Base-by-base conservation (phyloP, 2,888 invertebrate species). In the Bugula neritina region DNA sequence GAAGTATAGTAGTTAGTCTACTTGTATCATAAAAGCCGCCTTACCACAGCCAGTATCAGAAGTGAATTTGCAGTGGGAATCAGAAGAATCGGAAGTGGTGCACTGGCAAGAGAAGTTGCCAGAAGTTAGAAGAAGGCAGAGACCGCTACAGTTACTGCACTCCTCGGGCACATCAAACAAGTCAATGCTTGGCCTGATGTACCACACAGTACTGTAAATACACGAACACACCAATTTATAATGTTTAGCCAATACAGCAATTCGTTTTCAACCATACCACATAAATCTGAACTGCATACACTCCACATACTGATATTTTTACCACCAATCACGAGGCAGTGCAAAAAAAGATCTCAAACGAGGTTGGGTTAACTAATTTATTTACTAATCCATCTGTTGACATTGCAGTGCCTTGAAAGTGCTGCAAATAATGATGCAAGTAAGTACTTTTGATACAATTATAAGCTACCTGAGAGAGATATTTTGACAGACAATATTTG, bases 391-490 rank as follows among this genome's bases (percentile, higher is more conserved):
- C n/a, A n/a, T n/a, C n/a, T n/a, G n/a, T n/a, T n/a, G n/a, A n/a
- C n/a, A n/a, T n/a, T n/a, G n/a, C n/a, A n/a, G n/a, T n/a, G n/a
- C n/a, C n/a, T n/a, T n/a, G n/a, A n/a, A n/a, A n/a, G n/a, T n/a
- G n/a, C n/a, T n/a, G n/a, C n/a, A n/a, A n/a, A n/a, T n/a, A n/a
- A n/a, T n/a, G n/a, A n/a, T 43, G 17, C 17, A 43, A 10, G 43
- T 43, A 43, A 5, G 43, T 43, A 43, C 17, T 10, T 43, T 43
- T 43, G 17, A 43, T 43, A 43, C 43, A 43, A 10, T n/a, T n/a
- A n/a, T n/a, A n/a, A n/a, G 5, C n/a, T 57, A 63, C 63, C 63
- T 63, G 31, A 63, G 5, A 25, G 29, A 31, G n/a, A 63, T 31
- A n/a, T 27, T 63, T 27, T 25, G 3, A n/a, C 63, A 63, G 31